phyloP scores from a whole-genome alignment of 2,113 vertebrate genomes.

The Bagarius yarrelli region DNA sequence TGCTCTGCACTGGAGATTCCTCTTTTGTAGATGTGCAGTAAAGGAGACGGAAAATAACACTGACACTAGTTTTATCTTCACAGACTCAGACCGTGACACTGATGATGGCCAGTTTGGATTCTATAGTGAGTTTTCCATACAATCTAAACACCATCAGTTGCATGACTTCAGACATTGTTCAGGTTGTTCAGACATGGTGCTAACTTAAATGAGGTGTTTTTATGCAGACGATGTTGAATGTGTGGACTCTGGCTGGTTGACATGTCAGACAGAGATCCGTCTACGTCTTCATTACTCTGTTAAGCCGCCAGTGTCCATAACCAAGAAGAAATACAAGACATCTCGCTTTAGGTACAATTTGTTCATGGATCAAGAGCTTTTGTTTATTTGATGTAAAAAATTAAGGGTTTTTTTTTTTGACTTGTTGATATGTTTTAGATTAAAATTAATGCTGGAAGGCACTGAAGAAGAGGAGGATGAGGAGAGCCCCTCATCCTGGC shows the following conservation, averaged over 20 bases:
- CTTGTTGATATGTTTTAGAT: slow-evolving; percentile 55
- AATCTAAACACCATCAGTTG: not conserved
- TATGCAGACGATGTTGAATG: slow-evolving; percentile 79
- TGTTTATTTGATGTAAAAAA: not conserved
- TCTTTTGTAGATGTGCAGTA: slow-evolving; percentile 16
- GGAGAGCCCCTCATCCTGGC: slow-evolving; percentile 68
- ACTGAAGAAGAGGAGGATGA: slow-evolving; percentile 78
- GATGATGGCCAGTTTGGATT: slow-evolving; percentile 89
- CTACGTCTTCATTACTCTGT: slow-evolving; percentile 91
- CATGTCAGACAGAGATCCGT: slow-evolving; percentile 94
- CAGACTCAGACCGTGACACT: slow-evolving; percentile 75
- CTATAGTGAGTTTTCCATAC: slow-evolving; percentile 80
- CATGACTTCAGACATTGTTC: not conserved
- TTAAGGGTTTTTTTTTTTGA: not conserved
- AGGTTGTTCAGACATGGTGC: not conserved
- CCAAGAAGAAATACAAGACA: slow-evolving; percentile 96
- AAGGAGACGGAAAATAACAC: not conserved
- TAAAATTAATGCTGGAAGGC: slow-evolving; percentile 91
- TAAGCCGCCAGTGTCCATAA: slow-evolving; percentile 86
- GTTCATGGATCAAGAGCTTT: not conserved
- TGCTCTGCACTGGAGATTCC: slow-evolving; percentile 21
- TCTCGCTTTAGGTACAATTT: slow-evolving; percentile 89
- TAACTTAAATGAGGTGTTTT: slow-evolving; percentile 34
- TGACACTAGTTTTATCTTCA: slow-evolving; percentile 62
- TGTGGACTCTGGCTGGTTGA: slow-evolving; percentile 93